A percentile compares a stretch with the other conserved stretches of the same genome.
Evolutionary conservation across 2,888 invertebrate genomes (phyloP).

Genomic region (Agapetus fuscipes): DNA sequence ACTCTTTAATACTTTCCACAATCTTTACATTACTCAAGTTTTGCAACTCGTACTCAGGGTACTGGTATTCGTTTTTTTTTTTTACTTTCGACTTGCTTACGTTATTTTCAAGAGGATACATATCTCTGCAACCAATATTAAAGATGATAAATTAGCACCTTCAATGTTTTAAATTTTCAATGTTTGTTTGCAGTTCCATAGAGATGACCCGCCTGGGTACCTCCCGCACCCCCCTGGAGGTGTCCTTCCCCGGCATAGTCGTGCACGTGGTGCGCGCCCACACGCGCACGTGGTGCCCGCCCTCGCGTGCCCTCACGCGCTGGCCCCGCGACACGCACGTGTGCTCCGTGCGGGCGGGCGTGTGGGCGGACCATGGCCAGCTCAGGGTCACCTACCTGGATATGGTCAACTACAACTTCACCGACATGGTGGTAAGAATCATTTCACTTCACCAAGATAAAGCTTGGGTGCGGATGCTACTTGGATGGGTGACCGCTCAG

Average conservation of each 20-base stretch:
- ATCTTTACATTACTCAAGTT: too few relatives aligned
- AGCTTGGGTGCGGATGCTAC: too few relatives aligned
- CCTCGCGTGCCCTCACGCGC: constrained; percentile 25
- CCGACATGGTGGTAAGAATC: constrained; percentile 1
- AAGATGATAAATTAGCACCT: too few relatives aligned
- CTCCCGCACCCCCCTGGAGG: neutral
- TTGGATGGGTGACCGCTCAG: too few relatives aligned
- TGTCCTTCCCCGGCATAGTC: constrained; percentile 1
- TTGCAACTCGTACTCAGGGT: too few relatives aligned
- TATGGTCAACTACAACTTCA: neutral
- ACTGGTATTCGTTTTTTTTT: too few relatives aligned
- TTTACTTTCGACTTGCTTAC: too few relatives aligned
- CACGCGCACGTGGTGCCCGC: constrained; percentile 7
- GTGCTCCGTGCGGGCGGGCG: constrained; percentile 31
- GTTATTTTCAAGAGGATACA: too few relatives aligned
- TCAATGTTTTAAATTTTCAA: too few relatives aligned
- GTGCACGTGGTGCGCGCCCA: neutral
- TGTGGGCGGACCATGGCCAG: constrained; percentile 25
- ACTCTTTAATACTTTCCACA: too few relatives aligned
- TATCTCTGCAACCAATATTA: too few relatives aligned
- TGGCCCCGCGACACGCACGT: constrained; percentile 35
- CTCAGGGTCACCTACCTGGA: neutral
- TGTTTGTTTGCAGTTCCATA: neutral
- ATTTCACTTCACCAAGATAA: too few relatives aligned
- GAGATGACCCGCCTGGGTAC: neutral